These are phyloP conservation scores for Trichacis sp. DNA, from an alignment of 2,888 invertebrate genomes.

Conservation along the genomic window DNA sequence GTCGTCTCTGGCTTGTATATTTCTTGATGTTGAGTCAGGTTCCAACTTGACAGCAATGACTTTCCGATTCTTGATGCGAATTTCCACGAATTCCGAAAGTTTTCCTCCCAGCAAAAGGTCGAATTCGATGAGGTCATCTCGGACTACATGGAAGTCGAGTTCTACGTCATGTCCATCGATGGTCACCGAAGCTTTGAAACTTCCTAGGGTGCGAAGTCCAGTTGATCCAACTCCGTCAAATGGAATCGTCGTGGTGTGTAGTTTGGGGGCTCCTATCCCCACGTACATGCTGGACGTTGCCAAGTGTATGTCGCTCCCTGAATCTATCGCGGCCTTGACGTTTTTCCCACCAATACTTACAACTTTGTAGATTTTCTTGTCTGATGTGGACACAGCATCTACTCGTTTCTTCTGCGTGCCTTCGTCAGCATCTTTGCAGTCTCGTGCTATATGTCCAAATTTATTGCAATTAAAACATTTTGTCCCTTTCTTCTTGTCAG, in stretches of 20 bases:
- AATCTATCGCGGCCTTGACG: slow-evolving; percentile 20
- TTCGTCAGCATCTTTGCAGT: background rate
- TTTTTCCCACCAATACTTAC: slow-evolving; percentile 14
- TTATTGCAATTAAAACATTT: slow-evolving; percentile 33
- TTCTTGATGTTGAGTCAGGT: background rate
- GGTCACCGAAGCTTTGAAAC: slow-evolving; percentile 10
- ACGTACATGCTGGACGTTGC: slow-evolving; percentile 16
- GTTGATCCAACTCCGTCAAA: slow-evolving; percentile 19
- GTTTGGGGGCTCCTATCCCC: slow-evolving; percentile 18
- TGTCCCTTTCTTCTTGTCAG: slow-evolving; percentile 26
- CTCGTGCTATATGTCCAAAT: slow-evolving; percentile 29
- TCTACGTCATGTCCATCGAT: slow-evolving; percentile 21
- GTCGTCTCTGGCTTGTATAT: background rate
- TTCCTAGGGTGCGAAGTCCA: slow-evolving; percentile 18
- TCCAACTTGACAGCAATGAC: slow-evolving; percentile 7
- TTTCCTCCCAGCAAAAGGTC: slow-evolving; percentile 29
- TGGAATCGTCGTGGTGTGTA: background rate
- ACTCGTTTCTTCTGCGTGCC: background rate
- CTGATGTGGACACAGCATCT: slow-evolving; percentile 7
- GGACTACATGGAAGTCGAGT: slow-evolving; percentile 25
- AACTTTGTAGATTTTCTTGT: slow-evolving; percentile 30
- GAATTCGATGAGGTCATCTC: slow-evolving; percentile 19
- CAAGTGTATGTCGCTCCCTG: slow-evolving; percentile 28
- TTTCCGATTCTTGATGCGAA: slow-evolving; percentile 15
- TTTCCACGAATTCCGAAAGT: slow-evolving; percentile 25